Percentiles rank a stretch among this genome's conserved stretches.
phyloP scores from a whole-genome alignment of 2,888 invertebrate genomes.

The Atethmia centrago region DNA sequence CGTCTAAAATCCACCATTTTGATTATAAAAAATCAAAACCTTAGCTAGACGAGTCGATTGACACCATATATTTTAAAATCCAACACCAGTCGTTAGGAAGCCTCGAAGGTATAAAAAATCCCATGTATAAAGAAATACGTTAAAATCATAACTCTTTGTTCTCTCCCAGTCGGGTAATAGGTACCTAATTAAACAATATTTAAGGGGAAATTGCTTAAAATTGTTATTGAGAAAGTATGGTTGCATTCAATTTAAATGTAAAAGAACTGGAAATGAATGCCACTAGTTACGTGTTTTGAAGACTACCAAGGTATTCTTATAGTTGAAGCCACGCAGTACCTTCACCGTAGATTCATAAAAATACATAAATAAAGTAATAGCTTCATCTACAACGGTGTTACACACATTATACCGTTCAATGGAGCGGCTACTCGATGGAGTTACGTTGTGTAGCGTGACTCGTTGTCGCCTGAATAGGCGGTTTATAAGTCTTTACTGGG shows the following conservation, averaged over 20 bases:
- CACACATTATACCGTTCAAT: conserved; percentile 11
- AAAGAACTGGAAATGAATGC: neutral
- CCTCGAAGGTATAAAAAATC: neutral
- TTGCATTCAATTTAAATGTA: neutral
- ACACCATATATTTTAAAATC: neutral
- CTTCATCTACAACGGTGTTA: neutral
- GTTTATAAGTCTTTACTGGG: conserved; percentile 1
- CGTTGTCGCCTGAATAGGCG: conserved; percentile 24
- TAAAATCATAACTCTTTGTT: neutral
- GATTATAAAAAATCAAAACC: neutral
- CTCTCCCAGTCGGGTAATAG: neutral
- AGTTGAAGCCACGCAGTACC: too few species aligned
- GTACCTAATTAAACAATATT: too few species aligned
- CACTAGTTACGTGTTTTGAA: too few species aligned
- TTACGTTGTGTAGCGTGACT: conserved; percentile 2
- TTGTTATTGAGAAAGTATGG: neutral
- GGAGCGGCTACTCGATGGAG: conserved; percentile 9
- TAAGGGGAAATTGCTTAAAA: neutral
- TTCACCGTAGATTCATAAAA: too few species aligned
- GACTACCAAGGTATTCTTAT: too few species aligned
- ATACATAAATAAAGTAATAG: too few species aligned
- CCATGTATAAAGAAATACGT: neutral
- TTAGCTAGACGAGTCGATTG: neutral
- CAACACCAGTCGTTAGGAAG: neutral
- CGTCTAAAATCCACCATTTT: neutral